Base-by-base conservation (phyloP, 2,797 vertebrate genomes). In the Myotis vivesi region DNA sequence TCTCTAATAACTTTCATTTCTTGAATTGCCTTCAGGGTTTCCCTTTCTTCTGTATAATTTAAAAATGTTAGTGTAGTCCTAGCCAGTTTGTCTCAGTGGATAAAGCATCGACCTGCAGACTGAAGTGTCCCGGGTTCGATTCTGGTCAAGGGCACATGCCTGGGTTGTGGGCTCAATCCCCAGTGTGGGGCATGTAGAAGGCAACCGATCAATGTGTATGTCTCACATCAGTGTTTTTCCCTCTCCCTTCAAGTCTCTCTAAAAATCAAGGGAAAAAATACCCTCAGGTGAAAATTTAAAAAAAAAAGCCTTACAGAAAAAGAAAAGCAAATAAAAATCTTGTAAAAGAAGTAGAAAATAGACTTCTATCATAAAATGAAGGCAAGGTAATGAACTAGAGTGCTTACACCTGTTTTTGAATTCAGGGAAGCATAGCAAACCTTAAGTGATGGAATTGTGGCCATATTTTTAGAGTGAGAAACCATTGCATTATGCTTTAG, bases 391-490 rank as follows among this genome's bases (percentile, higher is more conserved):
- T 51, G 28, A 49, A 64, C 68, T 49, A 88, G 25, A 76, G 4
- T 1, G 51, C 87, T 92, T 95, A 30, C 16, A 75, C 20, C n/a
- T 75, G n/a, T 71, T 88, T 92, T 66, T 90, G 55, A 91, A 55
- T 30, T 93, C 90, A 68, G 17, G 36, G 28, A 79, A 69, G 25
- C 19, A 55, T 1, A 62, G 33, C 53, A 51, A 90, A 68, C 16
- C 16, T 77, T 93, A 95, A 22, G 9, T 69, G 51, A 75, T 16
- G 41, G 41, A 90, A 19, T 19, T 90, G 44, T 64, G 79, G 23
- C 0, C 92, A n/a, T 84, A 89, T 44, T 55, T 82, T 59, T 5
- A 53, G 85, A 83, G 38, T 64, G 17, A 62, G 85, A 83, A 95
- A 87, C 80, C 57, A 93, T 3, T 69, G n/a, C 75, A 55, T 95